Base-by-base conservation (phyloP, 2,113 vertebrate genomes). In the Ahaetulla prasina region DNA sequence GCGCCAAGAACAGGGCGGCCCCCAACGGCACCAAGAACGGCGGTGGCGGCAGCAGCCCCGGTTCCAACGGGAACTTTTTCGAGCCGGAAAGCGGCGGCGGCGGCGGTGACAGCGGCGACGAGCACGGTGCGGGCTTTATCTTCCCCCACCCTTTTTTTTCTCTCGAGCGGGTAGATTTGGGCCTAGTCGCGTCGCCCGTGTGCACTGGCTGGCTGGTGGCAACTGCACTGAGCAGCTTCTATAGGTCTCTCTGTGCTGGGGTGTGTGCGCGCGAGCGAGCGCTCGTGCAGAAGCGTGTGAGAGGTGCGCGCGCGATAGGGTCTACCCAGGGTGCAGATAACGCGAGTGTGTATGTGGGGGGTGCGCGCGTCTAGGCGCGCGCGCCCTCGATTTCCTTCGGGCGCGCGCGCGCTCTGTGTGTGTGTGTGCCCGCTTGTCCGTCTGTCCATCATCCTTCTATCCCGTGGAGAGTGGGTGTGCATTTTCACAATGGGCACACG, bases 61-160 rank as follows among this genome's bases (percentile, higher is more conserved):
- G 98, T 3, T 98, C 98, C 60, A 99, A 99, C 96, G 98, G 98
- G 95, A 98, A 98, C 97, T 98, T 97, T 95, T 98, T 98, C 5
- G 99, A 99, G 95, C 96, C 96, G 93, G 99, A 99, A 85, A 99
- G 98, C 96, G 98, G 98, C 96, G 98, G 98, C 96, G 91, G 23
- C 47, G 98, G 98, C 96, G 98, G 98, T 96, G 98, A 95, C 92
- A 95, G 98, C 97, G 98, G 99, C 98, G 99, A 99, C 97, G 98
- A 99, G 95, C 98, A 99, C 98, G 98, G 98, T 97, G 97, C 97
- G 98, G 98, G 98, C 98, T 97, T 98, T 98, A 96, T 98, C 98
- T 98, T 97, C 88, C 95, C n/a, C 57, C 85, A 30, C 85, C n/a
- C 94, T 95, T 93, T 93, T 85, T 94, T 94, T 53, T 94, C 92